Evolutionary conservation across 2,797 vertebrate species (phyloP).

Genomic region (Smutsia temminckii): DNA sequence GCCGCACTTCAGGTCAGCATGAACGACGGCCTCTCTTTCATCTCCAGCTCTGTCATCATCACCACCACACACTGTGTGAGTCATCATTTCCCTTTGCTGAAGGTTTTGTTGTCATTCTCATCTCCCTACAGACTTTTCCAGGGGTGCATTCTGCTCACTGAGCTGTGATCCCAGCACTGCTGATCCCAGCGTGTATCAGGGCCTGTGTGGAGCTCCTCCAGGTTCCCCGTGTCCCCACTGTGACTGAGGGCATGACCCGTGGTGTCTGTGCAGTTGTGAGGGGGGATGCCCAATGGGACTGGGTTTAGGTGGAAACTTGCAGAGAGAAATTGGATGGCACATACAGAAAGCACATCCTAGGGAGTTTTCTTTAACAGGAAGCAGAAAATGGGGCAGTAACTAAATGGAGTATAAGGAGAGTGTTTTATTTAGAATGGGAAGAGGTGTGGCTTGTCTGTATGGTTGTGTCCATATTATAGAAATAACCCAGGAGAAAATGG

Average conservation of each 20-base stretch:
- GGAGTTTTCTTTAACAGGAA: neutral
- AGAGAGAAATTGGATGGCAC: neutral
- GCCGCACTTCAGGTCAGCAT: conserved; percentile 98
- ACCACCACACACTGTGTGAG: conserved; percentile 98
- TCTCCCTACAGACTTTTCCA: neutral
- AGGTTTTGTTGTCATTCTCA: neutral
- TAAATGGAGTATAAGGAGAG: neutral
- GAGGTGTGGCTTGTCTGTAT: neutral
- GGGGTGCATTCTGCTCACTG: neutral
- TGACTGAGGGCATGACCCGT: neutral
- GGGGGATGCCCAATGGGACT: fast-evolving
- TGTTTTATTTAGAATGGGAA: conserved; percentile 13
- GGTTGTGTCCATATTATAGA: neutral
- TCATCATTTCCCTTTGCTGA: conserved; percentile 43
- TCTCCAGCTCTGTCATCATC: conserved; percentile 98
- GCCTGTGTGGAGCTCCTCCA: neutral
- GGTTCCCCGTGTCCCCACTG: neutral
- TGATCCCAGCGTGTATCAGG: neutral
- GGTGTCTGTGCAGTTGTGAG: neutral
- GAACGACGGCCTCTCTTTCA: conserved; percentile 98
- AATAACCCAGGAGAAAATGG: conserved; percentile 19
- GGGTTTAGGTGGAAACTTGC: neutral
- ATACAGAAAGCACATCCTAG: neutral
- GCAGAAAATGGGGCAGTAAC: neutral
- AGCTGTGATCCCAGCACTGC: neutral